Conservation (phyloP, 30 jellyfish, hydroid and myxozoan genomes). For the Turritopsis rubra region DNA sequence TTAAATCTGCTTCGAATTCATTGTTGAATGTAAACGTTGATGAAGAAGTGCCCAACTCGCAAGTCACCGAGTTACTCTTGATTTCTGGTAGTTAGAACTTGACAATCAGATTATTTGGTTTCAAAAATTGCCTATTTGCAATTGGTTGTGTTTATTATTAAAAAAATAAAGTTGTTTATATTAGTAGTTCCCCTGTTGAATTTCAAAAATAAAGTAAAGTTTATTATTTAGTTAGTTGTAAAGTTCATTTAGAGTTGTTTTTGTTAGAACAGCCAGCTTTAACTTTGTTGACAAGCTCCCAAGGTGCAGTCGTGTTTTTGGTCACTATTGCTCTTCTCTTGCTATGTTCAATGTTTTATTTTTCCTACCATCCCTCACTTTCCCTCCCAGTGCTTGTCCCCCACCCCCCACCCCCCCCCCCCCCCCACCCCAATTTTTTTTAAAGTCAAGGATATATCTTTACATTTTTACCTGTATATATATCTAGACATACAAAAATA, state of each 20-base stretch:
- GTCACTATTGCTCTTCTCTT: too few species aligned
- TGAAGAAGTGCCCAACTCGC: not conserved
- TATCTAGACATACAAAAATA: not conserved
- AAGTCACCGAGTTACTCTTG: not conserved
- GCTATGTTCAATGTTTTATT: too few species aligned
- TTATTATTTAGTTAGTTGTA: not conserved
- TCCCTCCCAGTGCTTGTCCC: too few species aligned
- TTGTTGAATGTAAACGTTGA: not conserved
- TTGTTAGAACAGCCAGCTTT: too few species aligned
- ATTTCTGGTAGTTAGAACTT: not conserved
- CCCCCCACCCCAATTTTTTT: not conserved
- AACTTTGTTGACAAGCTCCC: too few species aligned
- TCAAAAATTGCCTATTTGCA: not conserved
- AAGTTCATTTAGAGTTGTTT: not conserved
- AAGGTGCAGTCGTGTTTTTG: too few species aligned
- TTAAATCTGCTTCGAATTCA: not conserved
- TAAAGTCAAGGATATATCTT: too few species aligned
- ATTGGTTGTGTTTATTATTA: not conserved
- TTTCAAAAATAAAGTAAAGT: not conserved
- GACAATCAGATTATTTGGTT: not conserved
- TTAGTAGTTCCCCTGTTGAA: not conserved
- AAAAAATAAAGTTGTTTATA: not conserved
- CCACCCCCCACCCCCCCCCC: not conserved
- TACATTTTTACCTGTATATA: too few species aligned
- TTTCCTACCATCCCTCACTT: too few species aligned